Evolutionary conservation across 2,113 vertebrate species (phyloP), one percentile per base, ranked within the genome.

Genomic region (Dascyllus trimaculatus): DNA sequence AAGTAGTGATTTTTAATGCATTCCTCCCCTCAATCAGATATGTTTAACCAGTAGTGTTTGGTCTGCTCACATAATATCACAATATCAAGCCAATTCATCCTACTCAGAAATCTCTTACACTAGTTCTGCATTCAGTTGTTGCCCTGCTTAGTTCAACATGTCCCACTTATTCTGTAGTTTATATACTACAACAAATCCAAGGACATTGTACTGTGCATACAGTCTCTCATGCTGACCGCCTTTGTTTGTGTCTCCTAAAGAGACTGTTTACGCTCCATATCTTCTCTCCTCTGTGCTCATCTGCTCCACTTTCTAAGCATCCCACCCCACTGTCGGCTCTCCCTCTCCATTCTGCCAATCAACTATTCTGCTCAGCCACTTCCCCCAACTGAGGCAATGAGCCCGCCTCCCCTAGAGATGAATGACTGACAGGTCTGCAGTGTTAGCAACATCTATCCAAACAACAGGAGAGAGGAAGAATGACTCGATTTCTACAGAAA

Each of bases 391-490:
- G 81, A 79, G 26, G 84, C 76, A 78, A 82, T 86, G 79, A 85
- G 77, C 85, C 84, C 59, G 63, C 74, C 88, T 85, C 86, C 89
- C 86, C 88, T 19, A 69, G 88, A 89, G 88, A 85, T 68, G 74
- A 82, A 71, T 92, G 91, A 94, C 62, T 94, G 93, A 92, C 90
- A 91, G 89, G 82, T 89, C 82, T 91, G 90, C 89, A 90, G 89
- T 48, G 82, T 85, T 86, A 68, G 82, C 89, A 91, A 82, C 87
- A 91, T 86, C 74, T 71, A 84, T 65, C 66, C 83, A 81, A 72
- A 79, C 78, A 84, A 81, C 74, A 63, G 71, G 61, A 77, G 71
- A 59, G 22, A 66, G 46, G 19, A 26, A 58, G 67, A 63, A 79
- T 82, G 70, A 72, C 61, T 68, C 45, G 11, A 29, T 71, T 77